A percentile compares a stretch with the other conserved stretches of the same genome.
These are phyloP conservation scores for Falcunculus frontatus DNA, from an alignment of 2,113 vertebrate genomes.

Conservation along the genomic window DNA sequence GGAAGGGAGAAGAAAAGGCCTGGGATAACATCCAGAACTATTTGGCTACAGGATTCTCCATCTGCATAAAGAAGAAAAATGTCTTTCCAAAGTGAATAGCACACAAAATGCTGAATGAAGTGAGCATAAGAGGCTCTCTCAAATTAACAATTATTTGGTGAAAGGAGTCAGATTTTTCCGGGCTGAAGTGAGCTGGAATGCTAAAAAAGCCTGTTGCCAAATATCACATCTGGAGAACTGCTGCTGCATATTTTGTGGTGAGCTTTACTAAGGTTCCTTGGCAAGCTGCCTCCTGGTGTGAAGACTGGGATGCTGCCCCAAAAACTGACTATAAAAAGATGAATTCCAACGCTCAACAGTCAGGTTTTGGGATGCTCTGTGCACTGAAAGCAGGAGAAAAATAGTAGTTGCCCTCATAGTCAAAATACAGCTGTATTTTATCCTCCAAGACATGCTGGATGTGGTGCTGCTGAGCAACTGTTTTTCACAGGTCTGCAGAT, in stretches of 20 bases:
- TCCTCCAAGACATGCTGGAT: fast-evolving
- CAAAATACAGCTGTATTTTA: background rate
- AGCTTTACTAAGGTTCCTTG: background rate
- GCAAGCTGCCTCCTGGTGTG: background rate
- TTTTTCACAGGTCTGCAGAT: background rate
- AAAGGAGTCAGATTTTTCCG: background rate
- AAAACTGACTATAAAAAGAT: background rate
- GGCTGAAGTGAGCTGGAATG: background rate
- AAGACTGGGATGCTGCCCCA: background rate
- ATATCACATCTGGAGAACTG: background rate
- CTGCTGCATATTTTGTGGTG: background rate
- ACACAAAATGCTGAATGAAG: conserved; percentile 11
- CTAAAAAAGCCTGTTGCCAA: background rate
- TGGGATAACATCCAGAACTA: conserved; percentile 32
- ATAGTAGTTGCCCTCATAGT: background rate
- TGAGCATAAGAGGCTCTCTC: background rate
- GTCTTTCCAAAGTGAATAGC: background rate
- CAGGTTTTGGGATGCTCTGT: background rate
- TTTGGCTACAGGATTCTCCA: background rate
- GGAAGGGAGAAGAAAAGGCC: background rate
- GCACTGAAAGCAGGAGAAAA: background rate
- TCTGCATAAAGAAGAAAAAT: conserved; percentile 24
- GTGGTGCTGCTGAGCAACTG: background rate
- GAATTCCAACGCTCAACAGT: background rate
- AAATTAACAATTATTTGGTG: background rate